These are phyloP conservation scores for Brenthis daphne DNA, from an alignment of 2,888 invertebrate genomes.

Conservation along the genomic window DNA sequence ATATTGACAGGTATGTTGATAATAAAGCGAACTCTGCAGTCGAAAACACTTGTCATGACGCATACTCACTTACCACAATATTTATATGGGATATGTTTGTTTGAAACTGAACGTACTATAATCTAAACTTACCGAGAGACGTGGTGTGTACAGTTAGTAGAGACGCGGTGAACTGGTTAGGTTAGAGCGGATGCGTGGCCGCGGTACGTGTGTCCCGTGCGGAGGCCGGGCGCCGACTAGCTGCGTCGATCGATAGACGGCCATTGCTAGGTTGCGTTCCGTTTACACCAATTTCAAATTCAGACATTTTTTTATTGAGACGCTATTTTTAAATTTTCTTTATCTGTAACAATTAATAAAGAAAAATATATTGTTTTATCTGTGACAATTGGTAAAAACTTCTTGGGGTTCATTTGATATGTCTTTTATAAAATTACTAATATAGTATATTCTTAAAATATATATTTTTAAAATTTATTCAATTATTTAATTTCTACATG, in stretches of 20 bases:
- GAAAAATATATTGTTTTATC: too few relatives aligned
- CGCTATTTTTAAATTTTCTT: constrained; percentile 36
- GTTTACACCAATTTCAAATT: constrained; percentile 55
- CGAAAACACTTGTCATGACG: constrained; percentile 29
- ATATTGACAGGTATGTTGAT: constrained; percentile 40
- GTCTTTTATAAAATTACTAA: too few relatives aligned
- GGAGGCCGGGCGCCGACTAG: constrained; percentile 72
- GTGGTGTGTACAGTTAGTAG: constrained; percentile 36
- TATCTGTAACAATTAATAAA: not conserved
- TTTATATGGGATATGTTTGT: not conserved
- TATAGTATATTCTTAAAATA: too few relatives aligned
- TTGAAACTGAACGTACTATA: not conserved
- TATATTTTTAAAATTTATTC: too few relatives aligned
- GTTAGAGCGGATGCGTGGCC: constrained; percentile 41
- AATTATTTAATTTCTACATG: too few relatives aligned
- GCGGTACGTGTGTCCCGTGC: constrained; percentile 60
- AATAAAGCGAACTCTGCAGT: constrained; percentile 33
- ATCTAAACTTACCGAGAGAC: constrained; percentile 41
- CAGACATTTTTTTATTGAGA: constrained; percentile 44
- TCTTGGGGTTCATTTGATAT: too few relatives aligned
- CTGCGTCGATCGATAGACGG: constrained; percentile 74
- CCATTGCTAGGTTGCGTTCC: constrained; percentile 72
- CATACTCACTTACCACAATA: constrained; percentile 19
- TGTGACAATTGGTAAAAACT: too few relatives aligned
- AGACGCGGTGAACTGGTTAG: constrained; percentile 41